Percentiles rank a stretch among this genome's conserved stretches.
Conservation (phyloP, 2,113 vertebrate species). For the Genyomyrus donnyi region DNA sequence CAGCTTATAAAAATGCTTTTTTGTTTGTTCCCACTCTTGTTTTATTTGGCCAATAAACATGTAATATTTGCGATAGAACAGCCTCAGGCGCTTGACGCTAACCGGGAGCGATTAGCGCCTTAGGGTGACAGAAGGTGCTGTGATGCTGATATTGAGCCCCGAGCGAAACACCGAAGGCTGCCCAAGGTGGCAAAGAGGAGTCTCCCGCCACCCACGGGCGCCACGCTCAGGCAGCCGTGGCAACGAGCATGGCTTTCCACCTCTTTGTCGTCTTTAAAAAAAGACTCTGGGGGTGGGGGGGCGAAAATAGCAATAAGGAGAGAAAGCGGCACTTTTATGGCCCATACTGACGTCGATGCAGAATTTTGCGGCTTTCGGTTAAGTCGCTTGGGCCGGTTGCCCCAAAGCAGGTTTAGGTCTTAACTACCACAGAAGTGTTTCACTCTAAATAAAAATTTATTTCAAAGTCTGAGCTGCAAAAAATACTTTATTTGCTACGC, state of each 20-base stretch:
- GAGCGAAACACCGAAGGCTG: slow-evolving; percentile 39
- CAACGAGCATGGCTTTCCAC: background rate
- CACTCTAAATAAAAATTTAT: background rate
- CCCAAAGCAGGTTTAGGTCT: background rate
- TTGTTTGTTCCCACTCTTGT: background rate
- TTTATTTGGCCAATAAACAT: background rate
- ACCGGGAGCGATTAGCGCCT: slow-evolving; percentile 40
- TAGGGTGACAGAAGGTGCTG: slow-evolving; percentile 43
- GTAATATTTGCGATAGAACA: slow-evolving; percentile 31
- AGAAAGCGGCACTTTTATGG: background rate
- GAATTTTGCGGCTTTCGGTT: background rate
- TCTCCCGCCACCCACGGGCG: slow-evolving; percentile 37
- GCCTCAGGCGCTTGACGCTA: slow-evolving; percentile 36
- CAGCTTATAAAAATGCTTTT: background rate
- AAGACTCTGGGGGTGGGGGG: background rate
- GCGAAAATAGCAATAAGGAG: background rate
- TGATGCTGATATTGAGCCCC: slow-evolving; percentile 48
- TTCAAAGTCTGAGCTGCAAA: background rate
- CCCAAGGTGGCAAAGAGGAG: slow-evolving; percentile 23
- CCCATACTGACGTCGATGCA: background rate
- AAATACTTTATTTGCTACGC: background rate
- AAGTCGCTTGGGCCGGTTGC: background rate
- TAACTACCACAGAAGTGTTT: background rate
- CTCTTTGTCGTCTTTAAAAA: slow-evolving; percentile 10
- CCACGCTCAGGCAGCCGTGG: slow-evolving; percentile 21